Evolutionary conservation across 2,888 invertebrate species (phyloP), one percentile per base, ranked within the genome.

Genomic region (Habroteleia sp.): DNA sequence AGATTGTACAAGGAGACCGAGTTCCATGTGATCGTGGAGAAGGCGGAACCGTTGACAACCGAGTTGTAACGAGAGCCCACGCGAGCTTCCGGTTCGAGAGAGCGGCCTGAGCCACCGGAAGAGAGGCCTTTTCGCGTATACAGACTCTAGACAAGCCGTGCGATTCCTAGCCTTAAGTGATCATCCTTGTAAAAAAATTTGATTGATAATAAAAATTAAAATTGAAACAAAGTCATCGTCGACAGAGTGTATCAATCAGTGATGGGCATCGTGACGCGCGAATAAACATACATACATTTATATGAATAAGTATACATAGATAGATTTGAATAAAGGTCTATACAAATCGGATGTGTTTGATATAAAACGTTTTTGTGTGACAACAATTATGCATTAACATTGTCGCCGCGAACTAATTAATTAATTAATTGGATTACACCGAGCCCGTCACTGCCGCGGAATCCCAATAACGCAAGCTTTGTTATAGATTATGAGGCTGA

Each of bases 1-100:
- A 91, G 94, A 83, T 93, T 95, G 8, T 96, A 96, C 85, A 91
- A 93, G 83, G 95, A 96, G 89, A 96, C 96, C 5, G 95, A 96
- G 89, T 92, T 96, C 81, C 94, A 95, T 88, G 94, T 96, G 83
- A 94, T 96, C 85, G 93, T 95, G 78, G 96, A 96, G 90, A 92
- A 94, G 88, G 94, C 95, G 37, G 94, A 95, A 88, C 92, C 95
- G 42, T 89, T 95, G 68, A 94, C 94, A 78, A 95, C 95, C 79
- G 94, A 95, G 89, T 91, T 95, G 88, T 93, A 89, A 89, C 90
- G 82, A 84, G 85, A 84, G 69, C 73, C 81, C 60, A 68, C 83
- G 66, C 82, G 44, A 77, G 81, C 73, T 80, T 77, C 78, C 76
- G 78, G 74, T 41, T 71, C 73, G 48, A 60, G 62, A 42, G 73